Conservation (phyloP, 2,113 vertebrate genomes). For the Tragelaphus strepsiceros region DNA sequence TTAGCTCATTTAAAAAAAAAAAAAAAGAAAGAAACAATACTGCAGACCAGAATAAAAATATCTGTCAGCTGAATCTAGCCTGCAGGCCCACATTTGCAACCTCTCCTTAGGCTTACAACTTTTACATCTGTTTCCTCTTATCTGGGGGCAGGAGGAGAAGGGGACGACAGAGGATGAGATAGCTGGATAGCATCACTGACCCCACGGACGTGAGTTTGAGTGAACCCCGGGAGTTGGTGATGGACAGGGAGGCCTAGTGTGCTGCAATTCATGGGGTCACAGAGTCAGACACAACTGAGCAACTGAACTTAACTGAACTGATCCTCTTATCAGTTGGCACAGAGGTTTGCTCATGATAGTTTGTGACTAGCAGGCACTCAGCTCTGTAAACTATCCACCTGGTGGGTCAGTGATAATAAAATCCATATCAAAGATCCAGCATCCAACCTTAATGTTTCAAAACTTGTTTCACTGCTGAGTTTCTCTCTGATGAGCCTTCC, state of each 20-base stretch:
- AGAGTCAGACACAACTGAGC: too few relatives aligned
- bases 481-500: constrained; percentile 12
- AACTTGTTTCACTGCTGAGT: neutral
- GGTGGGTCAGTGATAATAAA: neutral
- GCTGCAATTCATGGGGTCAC: too few relatives aligned
- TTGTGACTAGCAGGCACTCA: neutral
- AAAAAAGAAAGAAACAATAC: neutral
- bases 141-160: too few relatives aligned
- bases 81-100: neutral
- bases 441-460: constrained; percentile 10
- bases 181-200: too few relatives aligned
- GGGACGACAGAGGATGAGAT: too few relatives aligned
- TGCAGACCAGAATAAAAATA: neutral
- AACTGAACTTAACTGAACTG: too few relatives aligned
- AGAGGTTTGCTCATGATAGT: neutral
- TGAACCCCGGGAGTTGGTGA: too few relatives aligned
- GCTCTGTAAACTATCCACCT: neutral
- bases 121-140: neutral
- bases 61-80: neutral
- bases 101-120: neutral
- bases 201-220: too few relatives aligned
- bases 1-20: neutral
- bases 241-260: too few relatives aligned
- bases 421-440: neutral
- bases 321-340: neutral